phyloP scores from a whole-genome alignment of 2,888 invertebrate species.

The Drosophila mayaguana region DNA sequence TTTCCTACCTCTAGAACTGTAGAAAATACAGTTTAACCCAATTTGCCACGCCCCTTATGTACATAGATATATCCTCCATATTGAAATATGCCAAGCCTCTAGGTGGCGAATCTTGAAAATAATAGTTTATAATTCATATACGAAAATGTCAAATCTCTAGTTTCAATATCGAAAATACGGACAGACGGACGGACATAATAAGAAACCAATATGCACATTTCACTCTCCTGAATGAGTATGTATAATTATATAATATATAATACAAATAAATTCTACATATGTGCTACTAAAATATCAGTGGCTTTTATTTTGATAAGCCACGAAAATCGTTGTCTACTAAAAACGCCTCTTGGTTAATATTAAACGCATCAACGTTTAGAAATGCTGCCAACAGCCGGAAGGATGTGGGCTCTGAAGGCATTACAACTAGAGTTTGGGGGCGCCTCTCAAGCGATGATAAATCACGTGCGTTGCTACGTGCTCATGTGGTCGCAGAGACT shows the following conservation, averaged over 20 bases:
- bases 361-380: neutral
- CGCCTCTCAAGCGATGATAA: neutral
- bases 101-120: too few species aligned
- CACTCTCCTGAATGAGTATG: too few species aligned
- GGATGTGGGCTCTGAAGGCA: neutral
- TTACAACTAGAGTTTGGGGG: conserved; percentile 1
- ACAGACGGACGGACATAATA: too few species aligned
- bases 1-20: too few species aligned
- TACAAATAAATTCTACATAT: neutral
- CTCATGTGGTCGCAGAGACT: neutral
- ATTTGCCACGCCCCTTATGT: too few species aligned
- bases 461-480: conserved; percentile 6
- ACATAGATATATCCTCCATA: too few species aligned
- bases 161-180: too few species aligned
- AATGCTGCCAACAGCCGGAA: neutral
- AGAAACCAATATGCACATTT: too few species aligned
- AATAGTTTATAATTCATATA: too few species aligned
- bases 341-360: neutral
- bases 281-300: conserved; percentile 15
- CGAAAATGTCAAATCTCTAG: too few species aligned
- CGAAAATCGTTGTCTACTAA: conserved; percentile 10
- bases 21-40: too few species aligned
- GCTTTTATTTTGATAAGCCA: conserved; percentile 8
- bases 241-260: neutral
- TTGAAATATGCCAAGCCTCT: too few species aligned